Conservation (phyloP, 1,140 invertebrate species). For the Drosophila kanapiae region DNA sequence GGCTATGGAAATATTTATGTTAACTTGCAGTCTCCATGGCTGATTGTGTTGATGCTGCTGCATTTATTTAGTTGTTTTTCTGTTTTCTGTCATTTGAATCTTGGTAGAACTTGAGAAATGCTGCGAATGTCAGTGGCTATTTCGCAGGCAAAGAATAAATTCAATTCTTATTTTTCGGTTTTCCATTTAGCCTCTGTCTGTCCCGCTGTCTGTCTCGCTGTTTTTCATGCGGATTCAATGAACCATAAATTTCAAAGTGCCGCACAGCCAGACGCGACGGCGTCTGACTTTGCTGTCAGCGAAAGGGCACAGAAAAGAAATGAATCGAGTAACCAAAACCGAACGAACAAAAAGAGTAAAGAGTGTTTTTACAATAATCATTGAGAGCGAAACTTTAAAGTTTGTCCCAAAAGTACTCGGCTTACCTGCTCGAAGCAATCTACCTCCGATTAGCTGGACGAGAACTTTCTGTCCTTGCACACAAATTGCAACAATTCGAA, state of each 20-base stretch:
- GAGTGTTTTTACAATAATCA: conserved; percentile 14
- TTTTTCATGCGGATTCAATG: conserved; percentile 82
- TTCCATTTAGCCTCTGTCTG: conserved; percentile 57
- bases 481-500: conserved; percentile 52
- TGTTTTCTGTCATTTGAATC: conserved; percentile 50
- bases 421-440: conserved; percentile 49
- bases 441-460: conserved; percentile 34
- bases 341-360: conserved; percentile 11
- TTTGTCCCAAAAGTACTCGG: conserved; percentile 40
- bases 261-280: conserved; percentile 69
- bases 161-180: conserved; percentile 67
- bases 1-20: conserved; percentile 61
- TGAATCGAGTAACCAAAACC: background rate
- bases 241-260: conserved; percentile 83
- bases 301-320: conserved; percentile 25
- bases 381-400: conserved; percentile 54
- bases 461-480: conserved; percentile 35
- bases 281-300: conserved; percentile 40
- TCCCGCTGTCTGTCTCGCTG: conserved; percentile 39
- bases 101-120: conserved; percentile 58
- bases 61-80: conserved; percentile 32
- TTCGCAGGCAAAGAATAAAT: conserved; percentile 50
- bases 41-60: conserved; percentile 34
- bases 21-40: conserved; percentile 44
- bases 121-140: conserved; percentile 47